phyloP scores from a whole-genome alignment of 2,888 invertebrate genomes.

The Camponotus fellah region DNA sequence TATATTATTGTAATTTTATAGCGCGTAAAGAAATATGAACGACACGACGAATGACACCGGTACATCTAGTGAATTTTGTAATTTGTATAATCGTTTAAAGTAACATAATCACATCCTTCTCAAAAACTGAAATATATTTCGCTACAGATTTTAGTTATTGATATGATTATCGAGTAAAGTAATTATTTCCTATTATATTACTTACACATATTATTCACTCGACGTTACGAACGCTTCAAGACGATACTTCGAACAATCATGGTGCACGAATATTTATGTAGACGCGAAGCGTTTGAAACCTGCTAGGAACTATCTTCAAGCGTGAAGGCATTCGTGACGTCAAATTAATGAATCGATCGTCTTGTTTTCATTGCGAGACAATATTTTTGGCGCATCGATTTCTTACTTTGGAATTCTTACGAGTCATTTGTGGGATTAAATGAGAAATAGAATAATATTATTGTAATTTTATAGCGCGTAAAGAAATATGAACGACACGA shows the following conservation, averaged over 20 bases:
- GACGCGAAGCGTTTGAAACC: no score
- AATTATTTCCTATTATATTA: not conserved
- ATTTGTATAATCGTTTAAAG: not conserved
- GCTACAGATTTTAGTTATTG: not conserved
- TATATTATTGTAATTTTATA: not conserved
- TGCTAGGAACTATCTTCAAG: no score
- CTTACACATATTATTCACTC: not conserved
- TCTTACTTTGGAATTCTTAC: not conserved
- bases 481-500: not conserved
- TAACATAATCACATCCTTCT: not conserved
- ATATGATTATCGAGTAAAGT: not conserved
- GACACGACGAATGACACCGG: not conserved
- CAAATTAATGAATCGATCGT: not conserved
- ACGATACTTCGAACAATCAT: no score
- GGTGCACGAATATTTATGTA: no score
- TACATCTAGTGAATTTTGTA: not conserved
- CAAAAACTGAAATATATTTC: not conserved
- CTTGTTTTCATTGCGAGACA: not conserved
- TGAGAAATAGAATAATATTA: not conserved
- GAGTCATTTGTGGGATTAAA: no score
- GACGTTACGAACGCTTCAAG: no score
- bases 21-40: not conserved
- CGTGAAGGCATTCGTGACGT: no score
- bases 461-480: not conserved
- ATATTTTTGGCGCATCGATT: not conserved